phyloP scores from a whole-genome alignment of 2,888 invertebrate genomes.

The Artemia sinica region DNA sequence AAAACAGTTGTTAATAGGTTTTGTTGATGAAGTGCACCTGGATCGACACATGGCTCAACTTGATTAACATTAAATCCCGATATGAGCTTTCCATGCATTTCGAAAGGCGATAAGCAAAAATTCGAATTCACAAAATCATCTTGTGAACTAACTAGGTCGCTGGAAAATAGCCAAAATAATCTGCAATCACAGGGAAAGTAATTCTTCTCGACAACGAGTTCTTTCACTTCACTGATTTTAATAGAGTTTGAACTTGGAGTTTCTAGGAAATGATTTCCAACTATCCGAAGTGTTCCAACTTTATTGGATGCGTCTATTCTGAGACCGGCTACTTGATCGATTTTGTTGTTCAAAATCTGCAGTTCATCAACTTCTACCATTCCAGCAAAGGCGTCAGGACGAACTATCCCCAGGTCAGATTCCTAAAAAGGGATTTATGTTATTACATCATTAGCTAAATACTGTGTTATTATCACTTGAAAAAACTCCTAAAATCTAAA shows the following conservation, averaged over 20 bases:
- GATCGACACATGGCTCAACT: conserved; percentile 49
- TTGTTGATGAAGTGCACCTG: conserved; percentile 10
- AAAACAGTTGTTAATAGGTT: not conserved
- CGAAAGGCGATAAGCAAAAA: conserved; percentile 67
- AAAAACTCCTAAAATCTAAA: no score
- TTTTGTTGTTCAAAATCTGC: conserved; percentile 65
- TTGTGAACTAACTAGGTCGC: conserved; percentile 45
- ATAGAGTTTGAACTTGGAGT: conserved; percentile 50
- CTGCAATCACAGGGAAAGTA: conserved; percentile 77
- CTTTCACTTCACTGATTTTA: conserved; percentile 50
- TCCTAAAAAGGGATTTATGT: conserved; percentile 33
- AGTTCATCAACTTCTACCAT: conserved; percentile 50
- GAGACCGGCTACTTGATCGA: conserved; percentile 59
- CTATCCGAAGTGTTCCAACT: conserved; percentile 50
- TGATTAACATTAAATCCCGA: conserved; percentile 45
- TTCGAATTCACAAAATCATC: conserved; percentile 51
- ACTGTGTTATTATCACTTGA: no score
- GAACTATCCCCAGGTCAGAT: conserved; percentile 56
- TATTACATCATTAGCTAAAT: not conserved
- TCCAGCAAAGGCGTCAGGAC: conserved; percentile 56
- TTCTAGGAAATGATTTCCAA: conserved; percentile 66
- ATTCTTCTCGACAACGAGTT: conserved; percentile 52
- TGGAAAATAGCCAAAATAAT: conserved; percentile 53
- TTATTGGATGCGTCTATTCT: conserved; percentile 50
- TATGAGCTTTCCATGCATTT: conserved; percentile 59